Base-by-base conservation (phyloP, 2,888 invertebrate species). In the Teleogryllus oceanicus region DNA sequence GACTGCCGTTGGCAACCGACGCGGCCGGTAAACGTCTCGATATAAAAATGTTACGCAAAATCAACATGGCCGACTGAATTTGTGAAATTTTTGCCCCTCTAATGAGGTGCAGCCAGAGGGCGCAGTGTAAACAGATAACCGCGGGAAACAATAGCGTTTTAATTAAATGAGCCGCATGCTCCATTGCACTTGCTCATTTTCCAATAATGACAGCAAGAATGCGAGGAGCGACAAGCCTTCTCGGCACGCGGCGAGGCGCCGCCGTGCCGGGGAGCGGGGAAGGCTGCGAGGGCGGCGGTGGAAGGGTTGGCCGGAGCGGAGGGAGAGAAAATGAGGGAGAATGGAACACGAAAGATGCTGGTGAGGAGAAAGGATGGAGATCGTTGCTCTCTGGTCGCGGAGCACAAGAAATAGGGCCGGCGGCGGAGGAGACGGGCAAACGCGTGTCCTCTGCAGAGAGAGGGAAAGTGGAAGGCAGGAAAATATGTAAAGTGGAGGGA, bases 61-160 rank as follows among this genome's bases (percentile, higher is more conserved):
- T 62, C 62, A 62, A 62, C 62, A 62, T n/a, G 62, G 62, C n/a
- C 62, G n/a, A 62, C 62, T 62, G n/a, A 62, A 62, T 62, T 62
- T 13, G n/a, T 62, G 62, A n/a, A 62, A 62, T 62, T 62, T 37
- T 62, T n/a, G 62, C n/a, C n/a, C n/a, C 62, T n/a, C 62, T 62
- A 62, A 62, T n/a, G 62, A 62, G 62, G 62, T 18, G 62, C 62
- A n/a, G 62, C 62, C 16, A 13, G 62, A 62, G 62, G 62, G 62
- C 62, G 62, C 62, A 62, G 62, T 62, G 62, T 62, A 62, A 13
- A 62, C 62, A 62, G 62, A 62, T 62, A 62, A 62, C 62, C 62
- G 62, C 62, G 62, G 62, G 62, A 62, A 62, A 62, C 62, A 62
- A 62, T 62, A 62, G 62, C 62, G 62, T 62, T 62, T 62, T 62